phyloP scores from a whole-genome alignment of 2,888 invertebrate species.

The Melinopterus prodromus region DNA sequence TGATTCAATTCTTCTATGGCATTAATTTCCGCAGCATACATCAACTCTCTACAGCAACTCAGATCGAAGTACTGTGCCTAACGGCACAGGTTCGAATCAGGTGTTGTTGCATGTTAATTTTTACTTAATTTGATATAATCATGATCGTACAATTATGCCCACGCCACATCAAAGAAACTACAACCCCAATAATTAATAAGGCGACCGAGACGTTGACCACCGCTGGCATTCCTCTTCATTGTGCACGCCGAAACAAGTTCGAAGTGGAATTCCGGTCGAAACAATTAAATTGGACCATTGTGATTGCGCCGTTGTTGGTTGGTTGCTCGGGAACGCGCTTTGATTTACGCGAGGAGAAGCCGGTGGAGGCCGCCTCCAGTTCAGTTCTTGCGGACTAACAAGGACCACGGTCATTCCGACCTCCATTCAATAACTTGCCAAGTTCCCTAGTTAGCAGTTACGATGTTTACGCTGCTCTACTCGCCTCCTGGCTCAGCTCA shows the following conservation, averaged over 20 bases:
- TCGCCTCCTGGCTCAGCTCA: not conserved
- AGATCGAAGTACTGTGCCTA: too few species aligned
- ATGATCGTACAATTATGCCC: too few species aligned
- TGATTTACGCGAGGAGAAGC: slow-evolving; percentile 49
- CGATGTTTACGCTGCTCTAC: slow-evolving; percentile 50
- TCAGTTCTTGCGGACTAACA: slow-evolving; percentile 47
- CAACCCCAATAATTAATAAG: not conserved
- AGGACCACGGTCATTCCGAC: slow-evolving; percentile 52
- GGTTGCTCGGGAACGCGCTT: slow-evolving; percentile 51
- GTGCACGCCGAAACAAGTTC: slow-evolving; percentile 51
- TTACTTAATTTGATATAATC: too few species aligned
- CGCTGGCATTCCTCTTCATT: slow-evolving; percentile 51
- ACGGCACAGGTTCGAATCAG: too few species aligned
- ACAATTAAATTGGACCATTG: slow-evolving; percentile 47
- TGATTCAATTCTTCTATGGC: too few species aligned
- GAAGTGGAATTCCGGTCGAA: slow-evolving; percentile 52
- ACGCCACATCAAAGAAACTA: too few species aligned
- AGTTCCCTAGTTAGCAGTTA: slow-evolving; percentile 59
- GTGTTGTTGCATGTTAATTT: too few species aligned
- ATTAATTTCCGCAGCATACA: too few species aligned
- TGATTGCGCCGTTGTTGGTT: slow-evolving; percentile 45
- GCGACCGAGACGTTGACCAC: not conserved
- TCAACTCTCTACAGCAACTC: too few species aligned
- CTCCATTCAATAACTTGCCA: slow-evolving; percentile 58
- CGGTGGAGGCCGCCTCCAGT: slow-evolving; percentile 35